A percentile compares a stretch with the other conserved stretches of the same genome.
These are phyloP conservation scores for Sarotherodon lohbergeri DNA, from an alignment of 2,113 vertebrate genomes.

Conservation along the genomic window DNA sequence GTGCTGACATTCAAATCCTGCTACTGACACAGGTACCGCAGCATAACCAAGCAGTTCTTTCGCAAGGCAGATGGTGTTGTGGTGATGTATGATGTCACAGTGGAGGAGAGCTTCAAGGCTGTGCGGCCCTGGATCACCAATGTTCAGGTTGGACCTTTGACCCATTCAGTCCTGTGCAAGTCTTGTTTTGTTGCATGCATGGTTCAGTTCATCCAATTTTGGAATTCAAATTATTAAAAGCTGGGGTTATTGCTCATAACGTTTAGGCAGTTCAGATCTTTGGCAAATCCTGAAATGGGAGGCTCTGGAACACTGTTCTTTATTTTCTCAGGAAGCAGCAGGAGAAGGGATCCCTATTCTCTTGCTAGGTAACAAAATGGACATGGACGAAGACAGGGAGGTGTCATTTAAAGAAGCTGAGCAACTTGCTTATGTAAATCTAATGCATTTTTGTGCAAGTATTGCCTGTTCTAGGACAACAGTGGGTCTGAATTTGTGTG, in stretches of 20 bases:
- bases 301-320: neutral
- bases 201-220: neutral
- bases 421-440: constrained; percentile 79
- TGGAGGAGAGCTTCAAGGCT: constrained; percentile 78
- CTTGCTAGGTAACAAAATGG: constrained; percentile 88
- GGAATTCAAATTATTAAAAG: neutral
- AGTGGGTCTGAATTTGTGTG: neutral
- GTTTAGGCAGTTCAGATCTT: neutral
- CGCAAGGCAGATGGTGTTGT: constrained; percentile 89
- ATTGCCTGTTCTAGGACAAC: neutral
- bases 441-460: neutral
- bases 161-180: neutral
- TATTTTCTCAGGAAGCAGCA: constrained; percentile 75
- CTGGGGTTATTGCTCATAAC: neutral
- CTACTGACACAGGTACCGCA: constrained; percentile 76
- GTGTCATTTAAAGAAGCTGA: constrained; percentile 79
- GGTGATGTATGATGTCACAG: constrained; percentile 87
- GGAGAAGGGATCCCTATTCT: constrained; percentile 80
- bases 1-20: neutral
- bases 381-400: constrained; percentile 80
- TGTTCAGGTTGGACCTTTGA: constrained; percentile 75
- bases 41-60: constrained; percentile 94
- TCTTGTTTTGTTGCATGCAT: neutral
- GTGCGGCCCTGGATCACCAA: constrained; percentile 83
- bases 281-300: neutral